These are phyloP conservation scores for Thymelicus sylvestris DNA, from an alignment of 2,888 invertebrate genomes.

Conservation along the genomic window DNA sequence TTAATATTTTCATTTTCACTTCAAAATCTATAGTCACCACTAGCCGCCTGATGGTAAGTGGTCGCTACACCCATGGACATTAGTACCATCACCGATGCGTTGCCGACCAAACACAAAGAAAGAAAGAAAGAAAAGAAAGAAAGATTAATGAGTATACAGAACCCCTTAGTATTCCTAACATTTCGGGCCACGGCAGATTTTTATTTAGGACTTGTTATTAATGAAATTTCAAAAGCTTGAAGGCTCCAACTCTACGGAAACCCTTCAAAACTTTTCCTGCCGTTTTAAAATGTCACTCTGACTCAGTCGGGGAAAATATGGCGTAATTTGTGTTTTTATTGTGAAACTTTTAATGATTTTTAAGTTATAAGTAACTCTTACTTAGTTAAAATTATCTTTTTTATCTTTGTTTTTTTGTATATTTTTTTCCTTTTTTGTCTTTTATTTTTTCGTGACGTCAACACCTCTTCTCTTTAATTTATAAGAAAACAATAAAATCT, in stretches of 20 bases:
- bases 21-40: too few species aligned
- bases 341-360: slow-evolving; percentile 23
- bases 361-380: slow-evolving; percentile 11
- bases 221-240: slow-evolving; percentile 25
- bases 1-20: too few species aligned
- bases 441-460: too few species aligned
- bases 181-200: neutral
- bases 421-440: neutral
- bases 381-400: neutral
- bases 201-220: slow-evolving; percentile 23
- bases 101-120: too few species aligned
- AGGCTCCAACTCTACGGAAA: slow-evolving; percentile 21
- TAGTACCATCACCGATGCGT: too few species aligned
- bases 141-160: neutral
- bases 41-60: too few species aligned
- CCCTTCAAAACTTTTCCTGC: slow-evolving; percentile 25
- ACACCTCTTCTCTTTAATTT: too few species aligned
- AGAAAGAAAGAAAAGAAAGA: too few species aligned
- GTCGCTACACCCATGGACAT: too few species aligned
- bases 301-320: slow-evolving; percentile 3
- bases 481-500: too few species aligned
- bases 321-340: slow-evolving; percentile 15
- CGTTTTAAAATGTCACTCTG: slow-evolving; percentile 22
- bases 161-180: neutral
- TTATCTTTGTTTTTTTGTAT: neutral